Percentiles rank a stretch among this genome's conserved stretches.
Conservation (phyloP, 2,888 invertebrate genomes). For the Salticus scenicus region DNA sequence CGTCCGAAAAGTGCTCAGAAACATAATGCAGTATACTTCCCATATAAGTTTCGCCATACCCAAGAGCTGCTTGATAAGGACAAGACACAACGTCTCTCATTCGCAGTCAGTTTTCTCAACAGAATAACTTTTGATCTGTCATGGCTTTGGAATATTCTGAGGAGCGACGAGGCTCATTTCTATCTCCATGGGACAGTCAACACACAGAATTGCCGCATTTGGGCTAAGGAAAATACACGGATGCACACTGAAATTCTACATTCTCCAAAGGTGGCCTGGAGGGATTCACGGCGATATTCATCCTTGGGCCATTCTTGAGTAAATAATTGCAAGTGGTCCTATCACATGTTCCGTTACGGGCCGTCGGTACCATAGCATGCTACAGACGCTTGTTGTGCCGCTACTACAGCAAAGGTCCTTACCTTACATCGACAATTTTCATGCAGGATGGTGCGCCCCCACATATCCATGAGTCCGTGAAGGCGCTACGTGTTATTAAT, state of each 20-base stretch:
- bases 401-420: slow-evolving; percentile 4
- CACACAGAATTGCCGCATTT: slow-evolving; percentile 2
- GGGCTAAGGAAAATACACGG: background rate
- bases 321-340: background rate
- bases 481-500: slow-evolving; percentile 13
- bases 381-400: slow-evolving; percentile 14
- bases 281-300: slow-evolving; percentile 19
- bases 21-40: slow-evolving; percentile 17
- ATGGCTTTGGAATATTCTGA: slow-evolving; percentile 13
- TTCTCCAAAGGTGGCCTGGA: slow-evolving; percentile 7
- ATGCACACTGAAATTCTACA: slow-evolving; percentile 6
- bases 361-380: slow-evolving; percentile 13
- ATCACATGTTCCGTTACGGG: slow-evolving; percentile 15
- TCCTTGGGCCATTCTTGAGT: background rate
- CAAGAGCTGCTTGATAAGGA: background rate
- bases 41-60: slow-evolving; percentile 4
- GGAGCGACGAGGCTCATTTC: slow-evolving; percentile 16
- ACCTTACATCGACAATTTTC: slow-evolving; percentile 21
- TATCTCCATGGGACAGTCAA: background rate
- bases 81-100: background rate
- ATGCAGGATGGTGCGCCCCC: background rate
- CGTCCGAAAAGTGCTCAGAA: slow-evolving; percentile 16
- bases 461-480: background rate
- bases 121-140: slow-evolving; percentile 8
- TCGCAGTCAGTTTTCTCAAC: slow-evolving; percentile 12